These are phyloP conservation scores for Semnornis frantzii DNA, from an alignment of 2,113 vertebrate species.

Conservation along the genomic window DNA sequence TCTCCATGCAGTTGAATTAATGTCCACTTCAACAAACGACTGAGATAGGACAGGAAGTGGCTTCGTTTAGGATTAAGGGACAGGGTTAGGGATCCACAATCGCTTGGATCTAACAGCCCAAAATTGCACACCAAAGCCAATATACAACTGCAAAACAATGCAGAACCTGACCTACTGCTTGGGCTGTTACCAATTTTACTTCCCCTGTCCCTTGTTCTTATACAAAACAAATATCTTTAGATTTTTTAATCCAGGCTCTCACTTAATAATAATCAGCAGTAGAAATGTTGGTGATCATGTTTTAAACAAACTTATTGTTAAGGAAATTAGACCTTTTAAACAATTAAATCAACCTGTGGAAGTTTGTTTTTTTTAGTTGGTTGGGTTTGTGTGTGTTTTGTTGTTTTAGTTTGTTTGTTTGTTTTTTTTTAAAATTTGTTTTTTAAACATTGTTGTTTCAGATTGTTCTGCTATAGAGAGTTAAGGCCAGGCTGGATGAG, in stretches of 20 bases:
- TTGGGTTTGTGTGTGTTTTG: too few species aligned
- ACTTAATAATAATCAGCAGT: neutral
- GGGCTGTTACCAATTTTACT: neutral
- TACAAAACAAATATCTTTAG: neutral
- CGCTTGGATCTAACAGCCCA: neutral
- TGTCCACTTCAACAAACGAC: neutral
- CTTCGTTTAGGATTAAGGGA: neutral
- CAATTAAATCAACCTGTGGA: neutral
- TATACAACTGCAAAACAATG: accelerated
- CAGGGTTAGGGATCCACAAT: neutral
- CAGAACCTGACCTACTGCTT: neutral
- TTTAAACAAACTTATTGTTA: neutral
- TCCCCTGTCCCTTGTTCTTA: neutral
- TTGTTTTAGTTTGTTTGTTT: too few species aligned
- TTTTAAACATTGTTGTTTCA: neutral
- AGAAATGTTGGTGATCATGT: neutral
- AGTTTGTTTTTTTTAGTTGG: too few species aligned
- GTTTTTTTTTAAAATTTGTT: too few species aligned
- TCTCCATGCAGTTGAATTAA: neutral
- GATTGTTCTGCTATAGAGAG: neutral
- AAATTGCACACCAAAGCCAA: neutral
- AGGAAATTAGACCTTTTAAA: neutral
- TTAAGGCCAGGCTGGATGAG: too few species aligned
- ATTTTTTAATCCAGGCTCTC: neutral
- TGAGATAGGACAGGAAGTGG: neutral